Percentiles rank a stretch among this genome's conserved stretches.
phyloP scores from a whole-genome alignment of 2,888 invertebrate genomes.

The Drosophila kuntzei region DNA sequence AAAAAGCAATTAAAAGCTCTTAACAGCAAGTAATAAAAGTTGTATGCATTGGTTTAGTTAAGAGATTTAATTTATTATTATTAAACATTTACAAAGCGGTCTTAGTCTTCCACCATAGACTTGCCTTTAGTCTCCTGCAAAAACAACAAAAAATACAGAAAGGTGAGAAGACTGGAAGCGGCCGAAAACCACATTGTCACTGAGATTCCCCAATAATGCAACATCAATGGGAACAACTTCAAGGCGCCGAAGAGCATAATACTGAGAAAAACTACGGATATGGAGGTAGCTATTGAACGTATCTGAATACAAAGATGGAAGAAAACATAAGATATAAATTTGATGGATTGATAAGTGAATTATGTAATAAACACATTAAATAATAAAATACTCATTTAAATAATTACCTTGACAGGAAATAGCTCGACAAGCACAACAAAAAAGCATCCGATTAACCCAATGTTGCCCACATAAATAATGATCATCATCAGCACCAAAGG shows the following conservation, averaged over 20 bases:
- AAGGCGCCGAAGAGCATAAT: constrained; percentile 71
- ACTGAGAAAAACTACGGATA: constrained; percentile 74
- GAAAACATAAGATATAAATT: background rate
- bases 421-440: constrained; percentile 83
- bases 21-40: constrained; percentile 30
- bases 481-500: constrained; percentile 80
- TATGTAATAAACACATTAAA: background rate
- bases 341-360: background rate
- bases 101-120: constrained; percentile 74
- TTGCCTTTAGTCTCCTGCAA: constrained; percentile 84
- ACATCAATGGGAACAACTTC: constrained; percentile 80
- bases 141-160: constrained; percentile 75
- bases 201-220: constrained; percentile 73
- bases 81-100: background rate
- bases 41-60: constrained; percentile 2
- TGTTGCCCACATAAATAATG: constrained; percentile 76
- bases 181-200: constrained; percentile 83
- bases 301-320: constrained; percentile 74
- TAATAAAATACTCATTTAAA: background rate
- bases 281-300: constrained; percentile 75
- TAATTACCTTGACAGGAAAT: constrained; percentile 81
- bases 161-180: constrained; percentile 65
- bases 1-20: constrained; percentile 17
- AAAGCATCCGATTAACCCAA: constrained; percentile 81
- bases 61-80: constrained; percentile 41